Evolutionary conservation across 1,140 invertebrate genomes (phyloP).

Genomic region (Drosophila equinoxialis): DNA sequence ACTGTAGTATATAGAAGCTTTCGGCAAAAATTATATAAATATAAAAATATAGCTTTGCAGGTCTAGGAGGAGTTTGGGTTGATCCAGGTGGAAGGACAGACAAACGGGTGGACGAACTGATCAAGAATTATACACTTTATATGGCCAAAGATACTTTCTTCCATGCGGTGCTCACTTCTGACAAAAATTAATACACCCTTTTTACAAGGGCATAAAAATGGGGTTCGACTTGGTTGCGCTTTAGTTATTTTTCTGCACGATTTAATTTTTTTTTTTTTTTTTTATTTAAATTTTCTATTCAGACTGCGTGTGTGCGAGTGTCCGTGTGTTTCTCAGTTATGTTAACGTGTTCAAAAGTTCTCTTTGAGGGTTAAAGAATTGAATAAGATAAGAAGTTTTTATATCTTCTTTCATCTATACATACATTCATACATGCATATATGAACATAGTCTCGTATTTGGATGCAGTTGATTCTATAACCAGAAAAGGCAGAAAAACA

Average conservation of each 20-base stretch:
- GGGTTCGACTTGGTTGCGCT: conserved; percentile 60
- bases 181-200: no score
- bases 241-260: conserved; percentile 72
- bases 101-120: no score
- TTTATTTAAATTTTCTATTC: conserved; percentile 38
- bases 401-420: neutral
- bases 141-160: no score
- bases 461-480: neutral
- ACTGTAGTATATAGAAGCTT: no score
- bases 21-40: no score
- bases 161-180: no score
- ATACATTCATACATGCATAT: neutral
- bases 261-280: conserved; percentile 52
- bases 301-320: conserved; percentile 22
- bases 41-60: no score
- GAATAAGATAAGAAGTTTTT: conserved; percentile 1
- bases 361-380: neutral
- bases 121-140: no score
- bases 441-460: neutral
- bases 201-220: neutral
- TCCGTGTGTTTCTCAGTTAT: conserved; percentile 8
- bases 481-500: no score
- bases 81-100: no score
- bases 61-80: no score
- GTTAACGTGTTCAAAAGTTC: conserved; percentile 6